phyloP scores from a whole-genome alignment of 2,113 vertebrate species.

The Nyctereutes procyonoides region DNA sequence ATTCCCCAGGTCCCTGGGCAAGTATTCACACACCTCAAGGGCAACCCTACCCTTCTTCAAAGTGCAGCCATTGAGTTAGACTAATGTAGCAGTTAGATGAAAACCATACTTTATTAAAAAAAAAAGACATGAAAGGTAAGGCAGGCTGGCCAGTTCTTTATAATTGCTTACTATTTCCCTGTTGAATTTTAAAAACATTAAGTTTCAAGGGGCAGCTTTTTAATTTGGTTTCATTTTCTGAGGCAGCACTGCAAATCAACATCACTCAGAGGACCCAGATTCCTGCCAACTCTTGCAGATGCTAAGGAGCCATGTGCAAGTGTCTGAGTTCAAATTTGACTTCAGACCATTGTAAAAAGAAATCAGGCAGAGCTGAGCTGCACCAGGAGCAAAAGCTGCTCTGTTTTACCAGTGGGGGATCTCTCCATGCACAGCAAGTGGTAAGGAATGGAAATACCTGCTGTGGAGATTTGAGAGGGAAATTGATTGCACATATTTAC shows the following conservation, averaged over 20 bases:
- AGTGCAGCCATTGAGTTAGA: slow-evolving; percentile 43
- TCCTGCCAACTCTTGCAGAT: slow-evolving; percentile 44
- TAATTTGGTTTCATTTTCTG: slow-evolving; percentile 59
- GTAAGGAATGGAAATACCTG: slow-evolving; percentile 64
- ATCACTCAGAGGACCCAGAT: slow-evolving; percentile 13
- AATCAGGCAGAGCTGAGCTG: background rate
- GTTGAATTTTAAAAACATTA: slow-evolving; percentile 28
- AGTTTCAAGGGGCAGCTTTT: slow-evolving; percentile 51
- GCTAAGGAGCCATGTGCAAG: background rate
- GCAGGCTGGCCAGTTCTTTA: slow-evolving; percentile 21
- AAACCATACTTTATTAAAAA: slow-evolving; percentile 65
- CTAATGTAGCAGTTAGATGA: slow-evolving; percentile 57
- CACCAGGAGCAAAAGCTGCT: slow-evolving; percentile 11
- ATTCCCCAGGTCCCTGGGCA: slow-evolving; percentile 12
- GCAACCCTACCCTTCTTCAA: slow-evolving; percentile 64
- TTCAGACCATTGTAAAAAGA: slow-evolving; percentile 27
- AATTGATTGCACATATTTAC: slow-evolving; percentile 71
- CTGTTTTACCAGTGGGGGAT: slow-evolving; percentile 59
- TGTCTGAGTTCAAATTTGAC: slow-evolving; percentile 64
- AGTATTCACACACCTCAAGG: slow-evolving; percentile 50
- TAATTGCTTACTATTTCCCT: slow-evolving; percentile 54
- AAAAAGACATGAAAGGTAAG: slow-evolving; percentile 25
- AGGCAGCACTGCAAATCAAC: slow-evolving; percentile 33
- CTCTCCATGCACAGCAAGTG: background rate
- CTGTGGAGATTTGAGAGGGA: background rate